These are phyloP conservation scores for Nephotettix cincticeps DNA, from an alignment of 1,140 invertebrate species.

Conservation along the genomic window DNA sequence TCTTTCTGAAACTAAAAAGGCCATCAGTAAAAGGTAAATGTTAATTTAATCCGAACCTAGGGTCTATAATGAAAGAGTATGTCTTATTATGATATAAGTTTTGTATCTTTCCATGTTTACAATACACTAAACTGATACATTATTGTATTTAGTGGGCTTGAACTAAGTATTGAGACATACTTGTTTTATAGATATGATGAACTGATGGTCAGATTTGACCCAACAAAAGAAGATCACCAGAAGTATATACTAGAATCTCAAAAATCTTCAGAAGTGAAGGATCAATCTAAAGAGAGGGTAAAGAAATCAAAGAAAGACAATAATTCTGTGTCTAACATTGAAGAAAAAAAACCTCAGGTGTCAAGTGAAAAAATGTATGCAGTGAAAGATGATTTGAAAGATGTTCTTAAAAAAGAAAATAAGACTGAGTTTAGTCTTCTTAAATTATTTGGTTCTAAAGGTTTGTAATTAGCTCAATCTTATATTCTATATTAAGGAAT, in stretches of 20 bases:
- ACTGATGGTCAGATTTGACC: not conserved
- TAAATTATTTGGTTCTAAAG: slow-evolving; percentile 7
- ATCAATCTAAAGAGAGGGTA: not conserved
- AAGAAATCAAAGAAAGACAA: not conserved
- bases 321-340: not conserved
- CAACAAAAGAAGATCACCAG: not conserved
- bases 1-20: not conserved
- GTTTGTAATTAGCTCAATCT: not conserved
- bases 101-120: no score
- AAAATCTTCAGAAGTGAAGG: not conserved
- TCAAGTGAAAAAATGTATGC: not conserved
- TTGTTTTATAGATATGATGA: not conserved
- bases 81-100: no score
- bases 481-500: no score
- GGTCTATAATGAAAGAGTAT: no score
- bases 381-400: slow-evolving; percentile 13
- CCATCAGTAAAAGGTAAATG: not conserved
- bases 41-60: no score
- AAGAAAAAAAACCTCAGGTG: not conserved
- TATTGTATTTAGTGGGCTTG: no score
- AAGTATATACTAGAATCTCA: not conserved
- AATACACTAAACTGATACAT: no score
- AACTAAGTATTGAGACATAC: no score
- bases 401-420: not conserved
- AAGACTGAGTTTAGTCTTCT: not conserved